These are phyloP conservation scores for Eupeodes corollae DNA, from an alignment of 1,140 invertebrate genomes.

Conservation along the genomic window DNA sequence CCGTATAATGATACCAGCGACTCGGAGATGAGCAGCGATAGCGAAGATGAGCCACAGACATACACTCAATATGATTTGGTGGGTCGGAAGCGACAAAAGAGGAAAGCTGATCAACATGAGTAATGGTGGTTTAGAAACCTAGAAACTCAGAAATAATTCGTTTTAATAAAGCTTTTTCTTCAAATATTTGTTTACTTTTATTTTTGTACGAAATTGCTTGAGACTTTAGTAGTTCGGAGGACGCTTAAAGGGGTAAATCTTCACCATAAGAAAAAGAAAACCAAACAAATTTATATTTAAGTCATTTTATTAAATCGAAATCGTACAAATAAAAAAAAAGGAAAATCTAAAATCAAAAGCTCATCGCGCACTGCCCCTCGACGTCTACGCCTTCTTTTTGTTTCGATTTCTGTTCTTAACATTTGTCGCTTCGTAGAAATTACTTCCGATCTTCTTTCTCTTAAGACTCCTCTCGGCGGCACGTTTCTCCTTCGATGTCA, in stretches of 20 bases:
- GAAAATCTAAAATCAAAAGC: too few species aligned
- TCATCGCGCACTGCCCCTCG: too few species aligned
- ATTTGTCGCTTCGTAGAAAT: constrained; percentile 87
- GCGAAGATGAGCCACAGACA: constrained; percentile 37
- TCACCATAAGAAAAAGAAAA: too few species aligned
- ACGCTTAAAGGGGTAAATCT: too few species aligned
- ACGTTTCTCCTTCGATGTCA: constrained; percentile 68
- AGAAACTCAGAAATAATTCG: not conserved
- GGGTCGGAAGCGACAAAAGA: constrained; percentile 43
- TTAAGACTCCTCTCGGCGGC: constrained; percentile 61
- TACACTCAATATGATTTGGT: constrained; percentile 42
- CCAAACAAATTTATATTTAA: too few species aligned
- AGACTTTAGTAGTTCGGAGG: too few species aligned
- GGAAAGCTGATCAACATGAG: constrained; percentile 21
- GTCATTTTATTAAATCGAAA: too few species aligned
- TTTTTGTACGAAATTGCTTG: too few species aligned
- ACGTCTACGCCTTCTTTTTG: constrained; percentile 23
- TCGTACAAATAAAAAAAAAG: too few species aligned
- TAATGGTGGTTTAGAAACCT: constrained; percentile 1
- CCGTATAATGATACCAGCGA: constrained; percentile 62
- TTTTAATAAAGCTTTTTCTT: too few species aligned
- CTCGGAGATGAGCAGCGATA: constrained; percentile 51
- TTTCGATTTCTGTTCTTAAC: constrained; percentile 64
- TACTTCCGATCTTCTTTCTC: constrained; percentile 78
- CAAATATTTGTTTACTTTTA: too few species aligned